Percentiles rank a stretch among this genome's conserved stretches.
phyloP scores from a whole-genome alignment of 2,797 vertebrate species.

The Rhinophrynus dorsalis region DNA sequence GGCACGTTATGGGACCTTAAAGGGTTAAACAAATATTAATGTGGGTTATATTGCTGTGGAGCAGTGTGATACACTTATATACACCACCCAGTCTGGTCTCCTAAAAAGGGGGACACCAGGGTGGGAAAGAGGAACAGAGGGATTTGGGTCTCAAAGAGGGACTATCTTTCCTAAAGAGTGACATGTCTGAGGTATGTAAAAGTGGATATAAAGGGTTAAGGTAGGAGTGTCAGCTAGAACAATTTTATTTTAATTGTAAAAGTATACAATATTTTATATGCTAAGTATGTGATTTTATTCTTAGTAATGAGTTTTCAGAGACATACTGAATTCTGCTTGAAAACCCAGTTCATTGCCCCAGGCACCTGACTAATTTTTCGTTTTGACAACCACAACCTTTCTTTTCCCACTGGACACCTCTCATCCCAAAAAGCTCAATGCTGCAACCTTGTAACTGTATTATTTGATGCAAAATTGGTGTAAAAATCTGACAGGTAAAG shows the following conservation, averaged over 20 bases:
- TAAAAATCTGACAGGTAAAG: conserved; percentile 20
- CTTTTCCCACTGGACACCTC: conserved; percentile 27
- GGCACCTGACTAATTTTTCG: conserved; percentile 26
- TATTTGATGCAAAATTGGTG: conserved; percentile 46
- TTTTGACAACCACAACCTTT: conserved; percentile 37
- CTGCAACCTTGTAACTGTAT: conserved; percentile 20
- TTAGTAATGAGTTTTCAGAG: background rate
- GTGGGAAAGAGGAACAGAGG: too few species aligned
- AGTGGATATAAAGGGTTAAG: too few species aligned
- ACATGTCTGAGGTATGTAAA: too few species aligned
- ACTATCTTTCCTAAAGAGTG: too few species aligned
- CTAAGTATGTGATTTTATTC: background rate
- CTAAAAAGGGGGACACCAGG: too few species aligned
- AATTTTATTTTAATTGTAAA: background rate
- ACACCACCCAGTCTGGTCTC: too few species aligned
- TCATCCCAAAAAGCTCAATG: conserved; percentile 8
- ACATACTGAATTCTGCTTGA: conserved; percentile 13
- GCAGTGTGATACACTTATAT: too few species aligned
- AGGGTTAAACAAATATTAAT: too few species aligned
- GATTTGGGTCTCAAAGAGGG: too few species aligned
- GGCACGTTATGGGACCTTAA: too few species aligned
- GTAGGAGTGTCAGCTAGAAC: too few species aligned
- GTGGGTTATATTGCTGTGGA: too few species aligned
- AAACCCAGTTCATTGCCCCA: conserved; percentile 14
- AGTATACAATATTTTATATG: background rate